A percentile compares a stretch with the other conserved stretches of the same genome.
These are phyloP conservation scores for Hypsopygia costalis DNA, from an alignment of 2,888 invertebrate genomes.

Conservation along the genomic window DNA sequence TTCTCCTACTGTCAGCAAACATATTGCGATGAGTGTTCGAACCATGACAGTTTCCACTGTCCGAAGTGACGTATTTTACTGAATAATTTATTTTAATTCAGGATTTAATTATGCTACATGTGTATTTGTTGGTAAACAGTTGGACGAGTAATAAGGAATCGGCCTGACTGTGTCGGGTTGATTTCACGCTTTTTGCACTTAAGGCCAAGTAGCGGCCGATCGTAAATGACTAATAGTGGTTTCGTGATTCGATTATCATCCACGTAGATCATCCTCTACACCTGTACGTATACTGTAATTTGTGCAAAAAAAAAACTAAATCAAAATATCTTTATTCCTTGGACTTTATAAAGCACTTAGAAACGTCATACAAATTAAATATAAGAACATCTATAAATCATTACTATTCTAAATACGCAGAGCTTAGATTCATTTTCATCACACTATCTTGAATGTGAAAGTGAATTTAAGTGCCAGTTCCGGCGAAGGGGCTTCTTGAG, in stretches of 20 bases:
- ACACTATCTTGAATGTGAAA: no score
- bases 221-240: slow-evolving; percentile 13
- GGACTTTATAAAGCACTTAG: no score
- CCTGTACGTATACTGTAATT: no score
- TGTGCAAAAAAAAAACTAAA: no score
- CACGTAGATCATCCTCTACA: neutral
- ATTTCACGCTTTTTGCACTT: slow-evolving; percentile 52
- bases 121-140: slow-evolving; percentile 45
- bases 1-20: slow-evolving; percentile 35
- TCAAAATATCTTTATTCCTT: no score
- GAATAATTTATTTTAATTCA: slow-evolving; percentile 18
- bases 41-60: slow-evolving; percentile 34
- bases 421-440: no score
- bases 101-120: slow-evolving; percentile 22
- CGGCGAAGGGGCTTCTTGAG: no score
- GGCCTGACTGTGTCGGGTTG: slow-evolving; percentile 33
- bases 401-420: no score
- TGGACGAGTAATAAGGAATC: slow-evolving; percentile 46
- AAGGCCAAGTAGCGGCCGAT: slow-evolving; percentile 36
- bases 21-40: slow-evolving; percentile 36
- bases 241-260: neutral
- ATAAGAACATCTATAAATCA: no score
- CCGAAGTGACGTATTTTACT: slow-evolving; percentile 9
- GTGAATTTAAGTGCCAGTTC: no score
- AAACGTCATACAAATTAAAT: no score